Conservation (phyloP, 2,797 vertebrate species). For the Chloroceryle amazona region DNA sequence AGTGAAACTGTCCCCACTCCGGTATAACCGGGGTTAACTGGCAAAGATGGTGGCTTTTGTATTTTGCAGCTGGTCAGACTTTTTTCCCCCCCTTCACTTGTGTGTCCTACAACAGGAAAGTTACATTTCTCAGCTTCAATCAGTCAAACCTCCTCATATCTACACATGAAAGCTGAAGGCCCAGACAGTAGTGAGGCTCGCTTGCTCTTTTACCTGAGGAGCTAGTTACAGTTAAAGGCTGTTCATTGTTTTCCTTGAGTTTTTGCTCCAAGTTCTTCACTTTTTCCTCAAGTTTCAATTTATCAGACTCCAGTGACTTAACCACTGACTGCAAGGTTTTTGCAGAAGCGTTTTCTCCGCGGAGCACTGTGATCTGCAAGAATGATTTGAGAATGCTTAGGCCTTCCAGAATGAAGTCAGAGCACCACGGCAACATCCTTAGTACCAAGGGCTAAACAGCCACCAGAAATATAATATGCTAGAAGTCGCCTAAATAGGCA, state of each 20-base stretch:
- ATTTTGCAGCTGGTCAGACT: not conserved
- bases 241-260: slow-evolving; percentile 84
- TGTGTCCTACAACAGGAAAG: not conserved
- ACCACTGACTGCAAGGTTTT: slow-evolving; percentile 91
- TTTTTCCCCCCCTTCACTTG: not conserved
- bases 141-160: not conserved
- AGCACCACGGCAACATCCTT: not conserved
- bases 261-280: slow-evolving; percentile 91
- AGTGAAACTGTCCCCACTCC: not conserved
- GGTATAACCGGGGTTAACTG: not conserved
- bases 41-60: rapidly evolving
- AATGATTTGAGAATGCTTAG: not conserved
- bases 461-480: rapidly evolving
- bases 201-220: slow-evolving; percentile 81
- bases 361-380: slow-evolving; percentile 88
- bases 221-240: slow-evolving; percentile 70
- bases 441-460: not conserved
- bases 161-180: not conserved
- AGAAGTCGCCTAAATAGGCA: not conserved
- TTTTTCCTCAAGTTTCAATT: slow-evolving; percentile 89
- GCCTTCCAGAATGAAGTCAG: not conserved
- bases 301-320: slow-evolving; percentile 91
- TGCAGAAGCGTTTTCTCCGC: slow-evolving; percentile 90
- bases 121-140: not conserved
- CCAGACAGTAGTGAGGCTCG: not conserved